These are phyloP conservation scores for Rhabdomys pumilio DNA, from an alignment of 2,797 vertebrate genomes.

Conservation along the genomic window DNA sequence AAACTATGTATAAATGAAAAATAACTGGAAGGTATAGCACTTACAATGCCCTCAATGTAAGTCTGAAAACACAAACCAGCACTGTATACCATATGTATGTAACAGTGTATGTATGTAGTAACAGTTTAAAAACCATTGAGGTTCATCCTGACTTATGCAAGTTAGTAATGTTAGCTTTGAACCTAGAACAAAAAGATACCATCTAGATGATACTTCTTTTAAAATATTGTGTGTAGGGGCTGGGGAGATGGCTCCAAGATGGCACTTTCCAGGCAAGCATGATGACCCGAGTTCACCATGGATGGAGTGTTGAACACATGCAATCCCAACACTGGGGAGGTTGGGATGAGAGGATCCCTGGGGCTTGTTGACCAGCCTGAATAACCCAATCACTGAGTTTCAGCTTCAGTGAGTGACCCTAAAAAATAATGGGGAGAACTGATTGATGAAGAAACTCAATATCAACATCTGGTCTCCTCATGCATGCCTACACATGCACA, in stretches of 20 bases:
- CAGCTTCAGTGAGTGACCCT: neutral
- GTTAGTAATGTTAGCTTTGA: neutral
- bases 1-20: conserved; percentile 17
- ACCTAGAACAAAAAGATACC: neutral
- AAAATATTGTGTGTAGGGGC: neutral
- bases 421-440: neutral
- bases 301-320: neutral
- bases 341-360: neutral
- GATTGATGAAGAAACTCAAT: neutral
- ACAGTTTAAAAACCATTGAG: neutral
- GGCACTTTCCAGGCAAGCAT: neutral
- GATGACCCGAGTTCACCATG: neutral
- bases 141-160: neutral
- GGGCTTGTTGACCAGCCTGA: neutral
- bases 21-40: neutral
- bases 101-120: neutral
- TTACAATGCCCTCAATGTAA: neutral
- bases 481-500: neutral
- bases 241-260: neutral
- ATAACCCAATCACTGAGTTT: neutral
- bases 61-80: conserved; percentile 30
- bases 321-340: neutral
- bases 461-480: neutral
- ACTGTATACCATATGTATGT: neutral
- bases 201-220: neutral